Base-by-base conservation (phyloP, 2,888 invertebrate species). In the Heteropelma amictum region DNA sequence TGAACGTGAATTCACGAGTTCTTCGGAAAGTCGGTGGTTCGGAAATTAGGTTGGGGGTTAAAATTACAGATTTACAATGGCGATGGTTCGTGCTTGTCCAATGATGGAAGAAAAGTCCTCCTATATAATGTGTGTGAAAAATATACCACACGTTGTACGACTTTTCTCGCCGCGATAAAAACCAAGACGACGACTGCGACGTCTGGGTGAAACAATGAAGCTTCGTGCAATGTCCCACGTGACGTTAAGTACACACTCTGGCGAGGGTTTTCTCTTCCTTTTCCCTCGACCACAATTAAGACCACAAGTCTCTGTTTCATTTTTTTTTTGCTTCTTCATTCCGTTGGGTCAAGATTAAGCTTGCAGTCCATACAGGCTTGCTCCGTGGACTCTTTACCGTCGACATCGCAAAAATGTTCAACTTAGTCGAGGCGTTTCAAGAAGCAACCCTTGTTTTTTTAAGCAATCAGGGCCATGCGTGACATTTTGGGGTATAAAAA, bases 211-310 rank as follows among this genome's bases (percentile, higher is more conserved):
- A 64, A 74, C 40, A 49, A 47, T 60, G 60, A 30, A 54, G 42
- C 53, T 65, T 56, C 54, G 38, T 65, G 45, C 64, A 19, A 53
- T 51, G 33, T 58, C 42, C 56, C 74, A 56, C 61, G 61, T 61
- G 38, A 61, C 38, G 30, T 51, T 47, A 23, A 64, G 30, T 54
- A 70, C 38, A 49, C 19, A 40, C 14, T 75, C 17, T 17, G 49
- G 19, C 12, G 17, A 67, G 45, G 33, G 63, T 54, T 33, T 38
- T 23, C 54, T 60, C 60, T 42, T 47, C 38, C 53, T 38, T 60
- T 70, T 70, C 21, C 53, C 28, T 74, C 33, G 40, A 54, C 54
- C 54, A 38, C 45, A 33, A 63, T 45, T 63, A 45, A 45, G 58
- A 47, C 28, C 56, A 38, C 19, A 26, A 28, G 2, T 51, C 58